Base-by-base conservation (phyloP, 2,113 vertebrate genomes). In the Gavia stellata region DNA sequence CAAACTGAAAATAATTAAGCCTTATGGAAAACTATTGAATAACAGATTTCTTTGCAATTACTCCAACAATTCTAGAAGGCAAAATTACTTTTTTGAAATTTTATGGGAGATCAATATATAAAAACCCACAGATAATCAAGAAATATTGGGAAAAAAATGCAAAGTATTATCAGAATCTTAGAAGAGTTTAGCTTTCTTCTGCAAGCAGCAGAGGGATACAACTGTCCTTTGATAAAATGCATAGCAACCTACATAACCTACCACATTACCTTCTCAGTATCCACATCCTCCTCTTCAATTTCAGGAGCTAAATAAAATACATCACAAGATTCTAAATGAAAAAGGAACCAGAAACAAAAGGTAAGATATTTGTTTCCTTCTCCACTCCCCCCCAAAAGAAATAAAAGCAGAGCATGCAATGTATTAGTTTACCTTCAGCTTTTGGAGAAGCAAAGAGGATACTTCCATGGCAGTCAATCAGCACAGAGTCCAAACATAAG, bases 281-380 rank as follows among this genome's bases (percentile, higher is more conserved):
- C 97, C 81, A 98, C 98, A 85, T 98, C 97, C 63, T 98, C 98
- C 20, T 99, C 98, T 96, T 98, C 98, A 96, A 98, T 98, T 97
- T 99, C 99, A 88, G 99, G 99, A 62, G 99, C 98, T 66, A 99
- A 96, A 95, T 98, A 99, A 97, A 99, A 99, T 9, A 97, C 93
- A 97, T 99, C 98, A 90, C 88, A 97, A 47, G 97, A 96, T 73
- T 97, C 99, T 99, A 90, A 67, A 81, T 9, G 6, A 88, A 90
- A 97, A 70, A 86, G 40, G 94, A 80, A 92, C 11, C 42, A 87
- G n/a, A 97, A 95, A 91, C 28, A 94, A 85, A 86, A 91, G 9
- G 25, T 95, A 87, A 96, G 89, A 63, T 62, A 75, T 45, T 75
- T 85, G 40, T 17, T 85, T 81, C 77, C 47, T 82, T 92, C 25